These are phyloP conservation scores for Notarius quadriscutis DNA, from an alignment of 2,113 vertebrate genomes.

Conservation along the genomic window DNA sequence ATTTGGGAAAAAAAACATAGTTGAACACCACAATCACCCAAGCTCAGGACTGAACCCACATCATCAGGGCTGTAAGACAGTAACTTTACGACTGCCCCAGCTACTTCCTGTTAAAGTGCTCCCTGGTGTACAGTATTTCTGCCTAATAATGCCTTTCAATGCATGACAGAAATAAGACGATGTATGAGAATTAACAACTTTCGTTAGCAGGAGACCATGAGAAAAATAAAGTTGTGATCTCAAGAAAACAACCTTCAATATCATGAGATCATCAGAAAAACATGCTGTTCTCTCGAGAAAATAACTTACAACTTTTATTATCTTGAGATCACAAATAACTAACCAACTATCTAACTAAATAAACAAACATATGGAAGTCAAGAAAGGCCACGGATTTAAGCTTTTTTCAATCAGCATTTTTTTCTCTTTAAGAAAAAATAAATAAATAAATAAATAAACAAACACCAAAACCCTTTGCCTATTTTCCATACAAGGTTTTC, in stretches of 20 bases:
- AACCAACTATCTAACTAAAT: background rate
- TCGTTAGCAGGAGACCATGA: no score
- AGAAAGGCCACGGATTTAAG: no score
- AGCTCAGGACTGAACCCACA: background rate
- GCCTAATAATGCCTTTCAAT: background rate
- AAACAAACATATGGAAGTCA: no score
- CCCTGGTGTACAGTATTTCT: background rate
- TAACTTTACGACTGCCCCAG: background rate
- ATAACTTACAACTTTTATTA: background rate
- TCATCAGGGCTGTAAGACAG: background rate
- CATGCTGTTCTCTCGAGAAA: no score
- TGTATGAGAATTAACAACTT: background rate
- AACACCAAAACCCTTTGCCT: background rate
- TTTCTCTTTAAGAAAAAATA: background rate
- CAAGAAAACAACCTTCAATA: no score
- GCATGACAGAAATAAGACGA: background rate
- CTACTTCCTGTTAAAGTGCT: background rate
- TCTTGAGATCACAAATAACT: background rate
- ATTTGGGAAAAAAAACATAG: background rate
- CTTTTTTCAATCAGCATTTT: background rate
- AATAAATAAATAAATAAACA: no score
- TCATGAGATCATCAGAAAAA: no score
- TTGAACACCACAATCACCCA: no score
- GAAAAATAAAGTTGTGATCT: no score
- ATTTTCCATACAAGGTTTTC: background rate